Evolutionary conservation across 2,113 vertebrate species (phyloP), one percentile per base, ranked within the genome.

Genomic region (Lates calcarifer): DNA sequence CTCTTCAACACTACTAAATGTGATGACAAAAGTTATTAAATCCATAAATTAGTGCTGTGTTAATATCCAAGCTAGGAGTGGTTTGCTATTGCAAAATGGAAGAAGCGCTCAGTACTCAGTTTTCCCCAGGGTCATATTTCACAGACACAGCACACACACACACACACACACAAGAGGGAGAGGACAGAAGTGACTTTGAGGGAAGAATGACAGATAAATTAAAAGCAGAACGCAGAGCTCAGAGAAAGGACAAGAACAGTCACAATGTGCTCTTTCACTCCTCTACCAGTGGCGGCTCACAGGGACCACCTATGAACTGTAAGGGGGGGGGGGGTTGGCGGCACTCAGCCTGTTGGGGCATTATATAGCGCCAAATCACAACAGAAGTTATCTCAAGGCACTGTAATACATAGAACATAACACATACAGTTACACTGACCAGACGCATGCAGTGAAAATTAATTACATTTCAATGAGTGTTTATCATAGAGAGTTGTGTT

Each of bases 261-360:
- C 22, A 82, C 68, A 74, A 53, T 29, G 79, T 76, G n/a, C 56
- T 81, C 72, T 51, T 81, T 79, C 64, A 63, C 57, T 62, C 55
- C 6, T 60, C 28, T 66, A 26, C 81, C 58, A 72, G 66, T 13
- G 37, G 26, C n/a, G 65, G 41, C 39, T 79, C 41, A 47, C 0
- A 31, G 67, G 29, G 62, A 39, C 64, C 60, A 81, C 64, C 74
- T 76, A 63, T 47, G 53, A 72, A n/a, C 69, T 15, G 51, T 51
- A 31, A 58, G 47, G 22, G 31, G n/a, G 60, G 31, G 49, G 2
- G 28, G 17, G 13, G 13, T n/a, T 7, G 22, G n/a, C 55, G n/a
- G n/a, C n/a, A n/a, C n/a, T n/a, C n/a, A 66, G 62, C 33, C 55
- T 61, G 24, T 49, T 35, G 17, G 31, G 35, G 53, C 43, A n/a